Base-by-base conservation (phyloP, 2,113 vertebrate species). In the Siniperca knerii region DNA sequence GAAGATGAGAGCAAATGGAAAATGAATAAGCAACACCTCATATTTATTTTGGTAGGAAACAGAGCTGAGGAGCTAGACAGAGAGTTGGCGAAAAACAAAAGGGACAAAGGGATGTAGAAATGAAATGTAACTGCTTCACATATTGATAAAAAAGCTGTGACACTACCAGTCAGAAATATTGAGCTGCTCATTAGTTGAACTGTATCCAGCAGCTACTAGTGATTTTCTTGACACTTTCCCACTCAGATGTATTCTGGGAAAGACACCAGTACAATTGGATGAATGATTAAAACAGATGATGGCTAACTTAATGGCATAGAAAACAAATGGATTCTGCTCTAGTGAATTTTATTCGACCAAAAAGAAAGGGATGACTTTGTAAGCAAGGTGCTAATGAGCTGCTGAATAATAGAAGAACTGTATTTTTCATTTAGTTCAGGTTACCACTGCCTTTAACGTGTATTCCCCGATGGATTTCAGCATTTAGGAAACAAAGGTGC, bases 401-500 rank as follows among this genome's bases (percentile, higher is more conserved):
- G 73, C 58, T 77, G 64, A 83, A 81, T 77, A 66, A 77, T 60
- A 71, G 18, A 75, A 62, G 16, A 40, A 70, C 52, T 44, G 18
- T 69, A 65, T 61, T 84, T 68, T 72, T 50, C 15, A 33, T 82
- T 73, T 0, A 0, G 20, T 77, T 72, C 46, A 61, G 65, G 75
- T 25, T 37, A 76, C 57, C 0, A 0, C 35, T 25, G 74, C 60
- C 68, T 85, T 86, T 23, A 78, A 79, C 65, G 57, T 83, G 50
- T 57, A 50, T 75, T 29, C 57, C 64, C 80, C 12, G 4, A 18
- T 6, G 61, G 72, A 12, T 78, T 67, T 37, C 69, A 72, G 74
- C 42, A 8, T 81, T 89, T 74, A 81, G 58, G 90, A 82, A 84
- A 92, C 75, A 90, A 80, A 70, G 70, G 72, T 42, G 40, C 37